Evolutionary conservation across 2,888 invertebrate genomes (phyloP), one percentile per base, ranked within the genome.

Genomic region (Hyppa rectilinea): DNA sequence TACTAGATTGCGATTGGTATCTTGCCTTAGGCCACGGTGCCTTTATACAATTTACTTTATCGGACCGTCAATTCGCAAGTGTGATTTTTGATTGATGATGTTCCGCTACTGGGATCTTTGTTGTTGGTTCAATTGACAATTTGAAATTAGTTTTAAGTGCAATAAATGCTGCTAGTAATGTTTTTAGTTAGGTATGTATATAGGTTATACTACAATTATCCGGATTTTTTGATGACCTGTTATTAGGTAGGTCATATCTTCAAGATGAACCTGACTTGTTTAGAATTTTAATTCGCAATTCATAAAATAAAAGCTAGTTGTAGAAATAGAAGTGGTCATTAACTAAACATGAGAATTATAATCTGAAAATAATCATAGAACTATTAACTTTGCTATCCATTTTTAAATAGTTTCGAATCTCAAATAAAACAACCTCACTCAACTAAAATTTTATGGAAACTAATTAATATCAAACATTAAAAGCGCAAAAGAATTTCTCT

Each of bases 1-100:
- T 95, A 94, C 87, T 85, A 91, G 95, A 95, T 95, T 92, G 90
- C 91, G 95, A 95, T 95, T 91, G 90, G 89, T 91, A 94, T 95
- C 94, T 93, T 91, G 93, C 93, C 92, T 89, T 76, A 86, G 91
- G 93, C 87, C 87, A 92, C 87, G 88, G 85, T 75, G 84, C 85
- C 85, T 90, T 91, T 92, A 90, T 92, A 89, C 86, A 89, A 91
- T 91, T 89, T 88, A 82, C 82, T 88, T 88, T 92, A 91, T 92
- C 89, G 88, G 82, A 86, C 89, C 88, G 86, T 87, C 86, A 86
- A 89, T 91, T 91, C 85, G 89, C 89, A 87, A 91, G 89, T 90
- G 89, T 89, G 89, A 65, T 62, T 50, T 89, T 50, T 89, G 88
- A 90, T 91, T 88, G 88, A 90, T 89, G 83, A 80, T 85, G 69